Percentiles rank a stretch among this genome's conserved stretches.
Evolutionary conservation across 2,113 vertebrate genomes (phyloP).

Genomic region (Pomatorhinus ruficollis): DNA sequence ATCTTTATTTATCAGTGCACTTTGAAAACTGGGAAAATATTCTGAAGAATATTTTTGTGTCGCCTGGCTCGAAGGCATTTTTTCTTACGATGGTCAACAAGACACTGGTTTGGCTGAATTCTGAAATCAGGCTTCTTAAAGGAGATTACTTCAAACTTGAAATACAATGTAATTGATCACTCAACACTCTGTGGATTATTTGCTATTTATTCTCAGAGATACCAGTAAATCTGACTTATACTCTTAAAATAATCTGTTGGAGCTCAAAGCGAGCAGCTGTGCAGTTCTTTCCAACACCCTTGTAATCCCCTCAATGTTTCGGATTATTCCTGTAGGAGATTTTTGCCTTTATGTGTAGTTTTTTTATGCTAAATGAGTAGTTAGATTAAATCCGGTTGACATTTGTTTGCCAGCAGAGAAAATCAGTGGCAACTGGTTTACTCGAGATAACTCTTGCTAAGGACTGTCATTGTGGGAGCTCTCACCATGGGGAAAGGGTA

Average conservation of each 20-base stretch:
- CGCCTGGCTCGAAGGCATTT: neutral
- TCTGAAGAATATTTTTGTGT: neutral
- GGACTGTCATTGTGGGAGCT: neutral
- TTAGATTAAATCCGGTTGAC: neutral
- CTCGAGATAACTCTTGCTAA: neutral
- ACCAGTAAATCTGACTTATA: neutral
- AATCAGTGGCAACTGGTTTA: neutral
- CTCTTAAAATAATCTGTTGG: neutral
- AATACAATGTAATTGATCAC: neutral
- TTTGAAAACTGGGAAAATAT: neutral
- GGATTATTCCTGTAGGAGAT: neutral
- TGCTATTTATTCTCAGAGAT: neutral
- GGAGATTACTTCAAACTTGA: neutral
- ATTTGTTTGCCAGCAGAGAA: neutral
- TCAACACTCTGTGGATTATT: neutral
- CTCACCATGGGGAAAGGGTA: neutral
- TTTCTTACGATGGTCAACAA: neutral
- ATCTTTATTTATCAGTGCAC: neutral
- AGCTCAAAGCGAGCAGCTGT: neutral
- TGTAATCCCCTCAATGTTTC: neutral
- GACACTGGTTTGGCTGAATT: neutral
- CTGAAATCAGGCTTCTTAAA: neutral
- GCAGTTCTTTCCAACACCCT: neutral
- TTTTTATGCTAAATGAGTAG: neutral
- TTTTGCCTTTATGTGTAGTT: neutral